phyloP scores from a whole-genome alignment of 2,888 invertebrate species.

The Metalampra italica region DNA sequence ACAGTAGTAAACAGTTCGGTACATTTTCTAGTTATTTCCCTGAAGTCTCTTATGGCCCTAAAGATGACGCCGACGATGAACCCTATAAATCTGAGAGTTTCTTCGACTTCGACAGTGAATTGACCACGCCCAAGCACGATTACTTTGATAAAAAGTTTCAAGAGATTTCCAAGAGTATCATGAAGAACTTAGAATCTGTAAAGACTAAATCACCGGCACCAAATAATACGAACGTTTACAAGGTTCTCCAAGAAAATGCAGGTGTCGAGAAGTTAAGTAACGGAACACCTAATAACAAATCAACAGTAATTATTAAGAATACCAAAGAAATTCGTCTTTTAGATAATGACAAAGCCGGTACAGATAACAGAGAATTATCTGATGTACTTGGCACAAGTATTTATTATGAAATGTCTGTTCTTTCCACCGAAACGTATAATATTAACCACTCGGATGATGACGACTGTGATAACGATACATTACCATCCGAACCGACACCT shows the following conservation, averaged over 20 bases:
- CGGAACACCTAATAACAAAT: conserved; percentile 66
- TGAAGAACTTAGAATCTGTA: conserved; percentile 64
- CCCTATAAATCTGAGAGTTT: conserved; percentile 56
- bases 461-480: conserved; percentile 63
- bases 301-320: conserved; percentile 72
- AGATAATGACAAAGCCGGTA: conserved; percentile 64
- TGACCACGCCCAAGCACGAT: conserved; percentile 76
- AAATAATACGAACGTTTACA: conserved; percentile 48
- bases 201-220: conserved; percentile 43
- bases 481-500: conserved; percentile 39
- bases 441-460: conserved; percentile 54
- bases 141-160: conserved; percentile 75
- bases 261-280: conserved; percentile 65
- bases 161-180: conserved; percentile 73
- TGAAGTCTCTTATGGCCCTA: conserved; percentile 40
- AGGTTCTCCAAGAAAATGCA: conserved; percentile 49
- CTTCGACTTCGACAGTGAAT: conserved; percentile 56
- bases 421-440: conserved; percentile 69
- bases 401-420: conserved; percentile 70
- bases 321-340: conserved; percentile 71
- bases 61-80: conserved; percentile 39
- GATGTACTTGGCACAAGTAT: conserved; percentile 74
- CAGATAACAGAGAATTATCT: conserved; percentile 56
- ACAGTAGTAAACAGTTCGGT: conserved; percentile 45
- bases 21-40: conserved; percentile 57